Base-by-base conservation (phyloP, 2,797 vertebrate genomes). In the Ciconia nigra region DNA sequence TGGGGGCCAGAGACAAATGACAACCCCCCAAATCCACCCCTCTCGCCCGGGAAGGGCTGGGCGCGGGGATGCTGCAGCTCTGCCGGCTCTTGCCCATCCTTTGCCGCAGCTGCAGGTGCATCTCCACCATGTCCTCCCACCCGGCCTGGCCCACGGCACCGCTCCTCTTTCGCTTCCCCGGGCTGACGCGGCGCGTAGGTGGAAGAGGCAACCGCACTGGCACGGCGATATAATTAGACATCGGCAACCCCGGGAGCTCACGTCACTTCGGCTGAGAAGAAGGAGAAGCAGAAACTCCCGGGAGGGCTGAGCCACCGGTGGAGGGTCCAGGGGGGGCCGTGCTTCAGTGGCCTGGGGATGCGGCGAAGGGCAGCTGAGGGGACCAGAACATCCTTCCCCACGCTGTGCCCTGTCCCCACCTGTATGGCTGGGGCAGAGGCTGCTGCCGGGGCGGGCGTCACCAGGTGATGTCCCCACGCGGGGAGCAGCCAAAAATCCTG, bases 391-490 rank as follows among this genome's bases (percentile, higher is more conserved):
- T 46, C 51, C 33, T 5, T 33, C 49, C 63, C 59, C 2, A 1
- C 1, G 10, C 78, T 26, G 46, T 71, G 83, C 71, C 39, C 35
- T 11, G 26, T 39, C 28, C 76, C 51, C 29, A 2, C 5, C 5
- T 4, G 29, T 10, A 24, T 3, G 80, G 49, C 71, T 11, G 33
- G 49, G 57, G 4, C 3, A 9, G 69, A 12, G 25, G 51, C 14
- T 58, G 78, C 65, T 66, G 78, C 59, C 0, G 2, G 22, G 33
- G 37, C n/a, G 29, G 26, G 26, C 1, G 15, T 51, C 59, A 17
- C 82, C 1, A 5, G 15, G 44, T 0, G 15, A 8, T 8, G 37
- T 41, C 26, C 42, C 58, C 8, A 0, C 0, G 1, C 1, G 11
- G 33, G 63, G 25, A 74, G 31, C 52, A 47, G 9, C 55, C 67